These are phyloP conservation scores for Clarias fuscus DNA, from an alignment of 2,797 vertebrate genomes.

Conservation along the genomic window DNA sequence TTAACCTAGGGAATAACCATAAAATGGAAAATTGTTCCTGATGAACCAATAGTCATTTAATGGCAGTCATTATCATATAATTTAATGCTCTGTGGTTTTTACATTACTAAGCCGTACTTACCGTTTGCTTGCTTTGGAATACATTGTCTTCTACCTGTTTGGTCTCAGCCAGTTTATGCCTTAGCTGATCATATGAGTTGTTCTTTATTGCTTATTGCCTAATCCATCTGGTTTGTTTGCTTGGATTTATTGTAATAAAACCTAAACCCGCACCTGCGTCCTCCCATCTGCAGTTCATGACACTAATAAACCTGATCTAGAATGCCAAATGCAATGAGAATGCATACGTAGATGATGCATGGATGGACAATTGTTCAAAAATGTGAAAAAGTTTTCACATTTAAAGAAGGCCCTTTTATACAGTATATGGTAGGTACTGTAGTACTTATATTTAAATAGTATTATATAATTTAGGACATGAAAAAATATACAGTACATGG, in stretches of 20 bases:
- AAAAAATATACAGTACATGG: neutral
- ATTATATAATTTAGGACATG: neutral
- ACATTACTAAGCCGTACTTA: neutral
- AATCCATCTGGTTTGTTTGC: slow-evolving; percentile 33
- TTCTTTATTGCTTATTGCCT: slow-evolving; percentile 24
- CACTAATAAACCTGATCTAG: slow-evolving; percentile 5
- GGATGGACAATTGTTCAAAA: neutral
- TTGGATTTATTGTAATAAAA: slow-evolving; percentile 10
- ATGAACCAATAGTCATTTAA: neutral
- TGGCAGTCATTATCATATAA: neutral
- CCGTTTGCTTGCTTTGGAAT: neutral
- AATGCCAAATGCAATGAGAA: neutral
- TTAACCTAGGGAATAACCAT: neutral
- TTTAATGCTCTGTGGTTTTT: neutral
- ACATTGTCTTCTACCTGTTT: neutral
- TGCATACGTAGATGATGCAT: neutral
- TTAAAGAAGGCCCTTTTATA: too few species aligned
- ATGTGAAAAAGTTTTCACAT: neutral
- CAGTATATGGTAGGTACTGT: neutral
- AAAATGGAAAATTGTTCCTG: neutral
- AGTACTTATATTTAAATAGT: neutral
- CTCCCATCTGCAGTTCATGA: slow-evolving; percentile 21
- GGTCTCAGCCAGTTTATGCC: neutral
- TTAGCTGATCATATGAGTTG: neutral
- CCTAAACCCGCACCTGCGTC: slow-evolving; percentile 14